Evolutionary conservation across 2,113 vertebrate species (phyloP).

Genomic region (Axis porcinus): DNA sequence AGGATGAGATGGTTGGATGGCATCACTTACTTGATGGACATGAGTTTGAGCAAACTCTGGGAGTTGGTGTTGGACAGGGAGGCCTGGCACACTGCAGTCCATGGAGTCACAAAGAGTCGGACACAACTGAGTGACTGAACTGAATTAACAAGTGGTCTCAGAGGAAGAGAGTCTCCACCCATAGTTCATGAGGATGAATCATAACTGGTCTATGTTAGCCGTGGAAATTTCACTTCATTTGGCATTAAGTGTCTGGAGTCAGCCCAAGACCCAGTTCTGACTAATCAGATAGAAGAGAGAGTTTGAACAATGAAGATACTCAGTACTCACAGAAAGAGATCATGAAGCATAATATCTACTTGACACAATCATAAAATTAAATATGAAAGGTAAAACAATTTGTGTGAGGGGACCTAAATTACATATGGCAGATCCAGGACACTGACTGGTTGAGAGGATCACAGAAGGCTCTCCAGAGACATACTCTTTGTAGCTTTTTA

Average conservation of each 20-base stretch:
- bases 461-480: neutral
- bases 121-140: neutral
- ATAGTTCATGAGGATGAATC: neutral
- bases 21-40: neutral
- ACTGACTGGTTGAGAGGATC: neutral
- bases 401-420: neutral
- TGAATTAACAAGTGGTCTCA: neutral
- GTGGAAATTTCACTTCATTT: neutral
- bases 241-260: neutral
- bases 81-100: neutral
- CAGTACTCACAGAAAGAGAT: neutral
- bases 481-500: neutral
- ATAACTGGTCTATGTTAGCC: neutral
- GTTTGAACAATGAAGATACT: neutral
- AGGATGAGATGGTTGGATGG: neutral
- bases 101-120: neutral
- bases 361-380: neutral
- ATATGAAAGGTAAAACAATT: neutral
- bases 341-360: neutral
- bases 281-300: neutral
- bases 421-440: neutral
- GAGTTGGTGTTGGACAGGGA: neutral
- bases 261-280: neutral
- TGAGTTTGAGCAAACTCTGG: neutral
- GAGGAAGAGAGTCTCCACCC: neutral